Conservation (phyloP, 2,888 invertebrate genomes). For the Lacanobia wlatinum region DNA sequence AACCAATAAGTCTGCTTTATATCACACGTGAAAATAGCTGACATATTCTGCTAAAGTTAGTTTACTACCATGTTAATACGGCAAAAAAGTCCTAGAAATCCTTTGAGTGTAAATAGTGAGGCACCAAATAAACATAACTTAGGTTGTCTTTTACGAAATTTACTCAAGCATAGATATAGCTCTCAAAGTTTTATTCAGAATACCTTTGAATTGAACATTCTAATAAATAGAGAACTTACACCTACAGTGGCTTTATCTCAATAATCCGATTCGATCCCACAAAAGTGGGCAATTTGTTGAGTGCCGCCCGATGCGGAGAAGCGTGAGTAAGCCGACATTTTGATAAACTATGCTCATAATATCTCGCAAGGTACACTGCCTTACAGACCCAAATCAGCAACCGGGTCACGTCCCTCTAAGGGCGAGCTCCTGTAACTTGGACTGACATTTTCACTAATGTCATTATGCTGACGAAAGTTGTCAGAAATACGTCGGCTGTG, state of each 20-base stretch:
- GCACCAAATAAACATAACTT: constrained; percentile 8
- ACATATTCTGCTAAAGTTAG: neutral
- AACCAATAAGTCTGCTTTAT: constrained; percentile 21
- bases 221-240: constrained; percentile 63
- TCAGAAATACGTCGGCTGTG: constrained; percentile 47
- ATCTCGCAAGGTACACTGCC: constrained; percentile 70
- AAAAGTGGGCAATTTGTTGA: constrained; percentile 83
- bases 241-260: constrained; percentile 68
- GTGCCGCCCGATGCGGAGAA: constrained; percentile 75
- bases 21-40: constrained; percentile 4
- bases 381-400: constrained; percentile 61
- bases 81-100: neutral
- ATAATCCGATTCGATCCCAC: constrained; percentile 76
- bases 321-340: constrained; percentile 78
- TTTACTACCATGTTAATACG: neutral
- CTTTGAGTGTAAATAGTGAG: neutral
- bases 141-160: constrained; percentile 21
- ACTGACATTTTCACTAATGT: constrained; percentile 84
- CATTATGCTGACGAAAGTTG: constrained; percentile 80
- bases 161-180: neutral
- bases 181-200: constrained; percentile 8
- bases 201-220: constrained; percentile 19
- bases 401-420: constrained; percentile 67
- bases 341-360: constrained; percentile 85
- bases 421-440: constrained; percentile 78